phyloP scores from a whole-genome alignment of 2,888 invertebrate species.

The Papilio demoleus region DNA sequence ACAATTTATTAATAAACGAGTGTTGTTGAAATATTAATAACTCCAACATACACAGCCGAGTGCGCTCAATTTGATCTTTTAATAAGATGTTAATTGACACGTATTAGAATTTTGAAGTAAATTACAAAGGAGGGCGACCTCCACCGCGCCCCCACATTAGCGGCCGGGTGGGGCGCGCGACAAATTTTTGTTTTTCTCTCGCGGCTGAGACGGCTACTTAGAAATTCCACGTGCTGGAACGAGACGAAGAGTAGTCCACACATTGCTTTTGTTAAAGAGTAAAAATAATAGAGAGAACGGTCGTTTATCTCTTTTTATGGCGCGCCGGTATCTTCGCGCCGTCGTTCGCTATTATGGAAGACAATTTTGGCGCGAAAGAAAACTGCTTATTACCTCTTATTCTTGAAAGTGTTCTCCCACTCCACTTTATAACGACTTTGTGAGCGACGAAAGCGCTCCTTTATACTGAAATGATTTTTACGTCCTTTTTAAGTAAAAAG shows the following conservation, averaged over 20 bases:
- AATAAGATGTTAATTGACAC: conserved; percentile 82
- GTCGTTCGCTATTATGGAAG: conserved; percentile 78
- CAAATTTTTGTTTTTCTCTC: conserved; percentile 81
- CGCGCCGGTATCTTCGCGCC: conserved; percentile 79
- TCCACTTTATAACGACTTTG: conserved; percentile 48
- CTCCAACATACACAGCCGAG: conserved; percentile 64
- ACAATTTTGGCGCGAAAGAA: conserved; percentile 84
- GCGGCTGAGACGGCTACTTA: conserved; percentile 60
- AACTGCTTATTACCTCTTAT: conserved; percentile 83
- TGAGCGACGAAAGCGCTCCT: conserved; percentile 39
- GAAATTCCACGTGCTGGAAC: conserved; percentile 55
- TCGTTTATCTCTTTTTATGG: conserved; percentile 84
- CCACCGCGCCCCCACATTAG: conserved; percentile 75
- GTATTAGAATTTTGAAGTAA: conserved; percentile 78
- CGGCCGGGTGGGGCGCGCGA: conserved; percentile 68
- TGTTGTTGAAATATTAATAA: conserved; percentile 76
- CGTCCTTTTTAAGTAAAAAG: too few relatives aligned
- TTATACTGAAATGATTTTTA: conserved; percentile 22
- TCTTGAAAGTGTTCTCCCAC: conserved; percentile 64
- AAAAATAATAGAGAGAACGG: conserved; percentile 83
- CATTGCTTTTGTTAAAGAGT: conserved; percentile 81
- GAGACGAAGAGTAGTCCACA: conserved; percentile 79
- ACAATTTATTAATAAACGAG: conserved; percentile 44
- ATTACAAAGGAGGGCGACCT: conserved; percentile 77
- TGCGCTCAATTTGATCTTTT: conserved; percentile 66